Evolutionary conservation across 1,140 invertebrate genomes (phyloP).

Genomic region (Pararge aegeria): DNA sequence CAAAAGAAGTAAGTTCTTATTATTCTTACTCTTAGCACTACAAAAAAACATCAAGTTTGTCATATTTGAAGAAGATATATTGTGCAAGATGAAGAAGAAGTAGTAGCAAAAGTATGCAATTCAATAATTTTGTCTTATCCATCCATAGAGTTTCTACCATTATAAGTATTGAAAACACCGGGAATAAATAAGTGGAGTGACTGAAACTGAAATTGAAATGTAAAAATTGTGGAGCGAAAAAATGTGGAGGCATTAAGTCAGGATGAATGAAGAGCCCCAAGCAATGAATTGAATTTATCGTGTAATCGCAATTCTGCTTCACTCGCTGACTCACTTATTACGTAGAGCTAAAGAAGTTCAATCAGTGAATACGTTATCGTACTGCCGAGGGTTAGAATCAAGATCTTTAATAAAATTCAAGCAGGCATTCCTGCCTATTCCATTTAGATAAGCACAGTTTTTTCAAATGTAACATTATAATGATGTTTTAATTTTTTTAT

Average conservation of each 20-base stretch:
- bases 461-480: slow-evolving; percentile 2
- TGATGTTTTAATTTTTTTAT: not conserved
- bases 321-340: slow-evolving; percentile 56
- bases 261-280: slow-evolving; percentile 35
- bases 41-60: no score
- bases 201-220: slow-evolving; percentile 17
- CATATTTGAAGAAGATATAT: no score
- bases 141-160: not conserved
- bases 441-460: not conserved
- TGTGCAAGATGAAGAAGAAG: no score
- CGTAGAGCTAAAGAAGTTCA: slow-evolving; percentile 36
- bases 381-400: slow-evolving; percentile 26
- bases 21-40: no score
- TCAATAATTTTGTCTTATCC: not conserved
- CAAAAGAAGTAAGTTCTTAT: no score
- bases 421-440: slow-evolving; percentile 3
- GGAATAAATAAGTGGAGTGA: not conserved
- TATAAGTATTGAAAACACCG: not conserved
- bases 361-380: slow-evolving; percentile 46
- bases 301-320: slow-evolving; percentile 58
- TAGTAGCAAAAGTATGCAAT: no score
- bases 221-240: slow-evolving; percentile 24
- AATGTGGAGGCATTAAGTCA: slow-evolving; percentile 17
- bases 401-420: slow-evolving; percentile 20
- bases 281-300: slow-evolving; percentile 65